These are phyloP conservation scores for Rhinoderma darwinii DNA, from an alignment of 2,113 vertebrate species.

Conservation along the genomic window DNA sequence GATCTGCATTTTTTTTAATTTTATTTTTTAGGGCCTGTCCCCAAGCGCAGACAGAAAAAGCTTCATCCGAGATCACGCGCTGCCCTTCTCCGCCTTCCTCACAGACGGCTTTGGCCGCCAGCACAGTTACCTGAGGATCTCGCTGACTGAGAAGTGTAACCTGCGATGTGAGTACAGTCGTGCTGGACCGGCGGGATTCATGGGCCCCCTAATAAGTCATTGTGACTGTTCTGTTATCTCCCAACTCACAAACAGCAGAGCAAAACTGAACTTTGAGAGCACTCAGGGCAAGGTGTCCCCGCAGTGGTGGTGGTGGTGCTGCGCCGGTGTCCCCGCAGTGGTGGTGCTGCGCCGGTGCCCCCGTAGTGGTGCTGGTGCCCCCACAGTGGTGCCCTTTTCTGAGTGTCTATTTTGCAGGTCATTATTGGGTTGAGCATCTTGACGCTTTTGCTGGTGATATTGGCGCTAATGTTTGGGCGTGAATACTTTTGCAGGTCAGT, in stretches of 20 bases:
- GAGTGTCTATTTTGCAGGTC: too few relatives aligned
- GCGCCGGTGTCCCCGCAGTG: too few relatives aligned
- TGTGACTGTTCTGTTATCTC: too few relatives aligned
- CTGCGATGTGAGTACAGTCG: slow-evolving; percentile 85
- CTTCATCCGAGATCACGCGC: slow-evolving; percentile 66
- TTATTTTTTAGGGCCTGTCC: slow-evolving; percentile 67
- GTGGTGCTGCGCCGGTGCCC: too few relatives aligned
- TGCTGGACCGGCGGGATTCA: background rate
- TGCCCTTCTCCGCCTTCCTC: slow-evolving; percentile 89
- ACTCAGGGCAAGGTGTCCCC: too few relatives aligned
- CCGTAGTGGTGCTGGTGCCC: too few relatives aligned
- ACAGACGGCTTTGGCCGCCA: slow-evolving; percentile 86
- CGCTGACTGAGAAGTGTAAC: slow-evolving; percentile 96
- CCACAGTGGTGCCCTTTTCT: too few relatives aligned
- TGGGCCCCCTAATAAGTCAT: too few relatives aligned
- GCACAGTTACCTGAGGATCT: slow-evolving; percentile 95
- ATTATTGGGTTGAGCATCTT: too few relatives aligned
- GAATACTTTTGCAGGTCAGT: slow-evolving; percentile 81
- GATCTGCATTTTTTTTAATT: background rate
- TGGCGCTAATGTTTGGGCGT: background rate
- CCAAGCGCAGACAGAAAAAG: slow-evolving; percentile 62
- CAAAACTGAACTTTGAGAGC: too few relatives aligned
- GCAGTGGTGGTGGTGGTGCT: too few relatives aligned
- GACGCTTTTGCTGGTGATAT: background rate
- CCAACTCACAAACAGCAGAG: too few relatives aligned